These are phyloP conservation scores for mouse (Mus musculus) DNA, from an alignment of 2,113 vertebrate species.

Conservation along the genomic window DNA sequence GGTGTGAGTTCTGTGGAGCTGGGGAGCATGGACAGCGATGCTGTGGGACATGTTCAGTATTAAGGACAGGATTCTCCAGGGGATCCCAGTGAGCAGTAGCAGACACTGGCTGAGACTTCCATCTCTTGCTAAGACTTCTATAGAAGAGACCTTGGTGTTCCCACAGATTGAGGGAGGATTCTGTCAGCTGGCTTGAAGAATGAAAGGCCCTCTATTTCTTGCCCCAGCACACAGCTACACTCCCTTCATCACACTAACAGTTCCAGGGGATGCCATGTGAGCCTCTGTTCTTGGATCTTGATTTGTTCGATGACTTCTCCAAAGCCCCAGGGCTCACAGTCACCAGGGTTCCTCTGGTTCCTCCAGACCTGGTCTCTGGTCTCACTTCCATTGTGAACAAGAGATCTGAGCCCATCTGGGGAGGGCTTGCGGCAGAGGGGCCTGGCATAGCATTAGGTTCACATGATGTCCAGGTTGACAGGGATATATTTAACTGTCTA, in stretches of 20 bases:
- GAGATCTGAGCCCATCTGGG: constrained; percentile 54
- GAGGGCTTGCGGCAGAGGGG: constrained; percentile 58
- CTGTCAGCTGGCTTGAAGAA: neutral
- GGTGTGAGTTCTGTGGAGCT: neutral
- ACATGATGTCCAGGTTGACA: constrained; percentile 35
- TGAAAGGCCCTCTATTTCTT: neutral
- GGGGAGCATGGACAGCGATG: neutral
- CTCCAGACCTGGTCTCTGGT: neutral
- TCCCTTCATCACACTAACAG: neutral
- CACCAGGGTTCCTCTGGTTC: neutral
- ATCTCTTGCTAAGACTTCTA: neutral
- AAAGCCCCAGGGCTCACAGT: neutral
- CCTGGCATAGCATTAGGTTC: neutral
- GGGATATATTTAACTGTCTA: constrained; percentile 75
- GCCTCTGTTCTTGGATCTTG: neutral
- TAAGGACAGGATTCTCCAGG: neutral
- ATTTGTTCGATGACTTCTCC: neutral
- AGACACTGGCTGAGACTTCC: neutral
- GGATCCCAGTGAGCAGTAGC: neutral
- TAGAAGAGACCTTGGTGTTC: neutral
- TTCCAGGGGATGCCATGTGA: neutral
- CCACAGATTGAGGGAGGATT: neutral
- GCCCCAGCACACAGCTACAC: neutral
- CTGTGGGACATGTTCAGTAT: neutral
- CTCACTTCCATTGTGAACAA: constrained; percentile 59